phyloP scores from a whole-genome alignment of 2,888 invertebrate species.

The Cryptus viduatorius region DNA sequence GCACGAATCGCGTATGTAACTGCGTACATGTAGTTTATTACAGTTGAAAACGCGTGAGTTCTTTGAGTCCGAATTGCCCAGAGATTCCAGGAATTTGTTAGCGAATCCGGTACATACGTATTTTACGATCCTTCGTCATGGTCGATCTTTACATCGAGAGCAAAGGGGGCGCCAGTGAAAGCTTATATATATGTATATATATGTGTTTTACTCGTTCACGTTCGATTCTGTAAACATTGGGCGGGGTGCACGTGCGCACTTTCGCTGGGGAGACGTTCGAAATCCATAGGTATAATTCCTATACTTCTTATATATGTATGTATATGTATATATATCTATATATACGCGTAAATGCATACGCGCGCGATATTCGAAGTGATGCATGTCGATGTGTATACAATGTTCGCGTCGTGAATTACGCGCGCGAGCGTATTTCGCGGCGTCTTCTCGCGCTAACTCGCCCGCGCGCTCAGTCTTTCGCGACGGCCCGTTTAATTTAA shows the following conservation, averaged over 20 bases:
- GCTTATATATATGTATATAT: neutral
- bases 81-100: constrained; percentile 53
- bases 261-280: constrained; percentile 20
- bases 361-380: neutral
- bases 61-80: neutral
- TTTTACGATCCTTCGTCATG: constrained; percentile 56
- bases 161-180: constrained; percentile 37
- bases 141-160: constrained; percentile 55
- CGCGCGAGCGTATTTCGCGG: constrained; percentile 15
- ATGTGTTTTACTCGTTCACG: constrained; percentile 34
- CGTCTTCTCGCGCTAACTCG: constrained; percentile 12
- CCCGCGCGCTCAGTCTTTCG: constrained; percentile 61
- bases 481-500: constrained; percentile 76
- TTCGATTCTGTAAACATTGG: constrained; percentile 62
- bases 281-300: neutral
- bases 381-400: neutral
- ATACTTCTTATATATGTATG: no score
- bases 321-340: neutral
- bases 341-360: neutral
- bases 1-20: no score
- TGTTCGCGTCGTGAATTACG: neutral
- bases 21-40: no score
- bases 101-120: constrained; percentile 8
- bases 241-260: constrained; percentile 58
- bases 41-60: neutral